Evolutionary conservation across 2,797 vertebrate genomes (phyloP), one percentile per base, ranked within the genome.

Genomic region (Sebastes cheni): DNA sequence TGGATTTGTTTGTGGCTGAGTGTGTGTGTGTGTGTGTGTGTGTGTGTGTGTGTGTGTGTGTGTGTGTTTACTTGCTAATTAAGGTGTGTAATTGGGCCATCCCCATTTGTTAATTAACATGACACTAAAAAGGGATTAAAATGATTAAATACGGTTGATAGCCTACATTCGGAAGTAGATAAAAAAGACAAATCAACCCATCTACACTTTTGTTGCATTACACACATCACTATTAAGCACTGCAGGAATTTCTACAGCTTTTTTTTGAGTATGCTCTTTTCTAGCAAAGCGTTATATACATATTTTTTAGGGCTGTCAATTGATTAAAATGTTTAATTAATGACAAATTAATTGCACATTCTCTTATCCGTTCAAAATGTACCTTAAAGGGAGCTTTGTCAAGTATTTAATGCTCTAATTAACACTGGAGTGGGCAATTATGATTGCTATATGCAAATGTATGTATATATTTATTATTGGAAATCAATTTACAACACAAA

Each of bases 71-170:
- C 66, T 78, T 59, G 65, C 79, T 84, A 76, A 89, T 91, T 75
- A 81, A 72, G 60, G 69, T 67, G 60, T 79, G 54, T 82, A 72
- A 87, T 84, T 82, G 67, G 72, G 69, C 67, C 67, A 72, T 79
- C 89, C 58, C 65, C 50, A 64, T 64, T 72, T 78, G 54, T n/a
- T 78, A 77, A 87, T 92, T 81, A 90, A 55, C 79, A 78, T 77
- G 66, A 84, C 50, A 83, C 75, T 82, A 68, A 65, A 74, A 75
- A 68, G 30, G 65, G 71, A 90, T 91, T 86, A 46, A 69, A 82
- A 71, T 82, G 59, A 88, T 70, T 73, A 66, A 78, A 82, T 66
- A 8, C 23, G 32, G 60, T 30, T 72, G 72, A 86, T 82, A 52
- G 12, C 25, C 62, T 83, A 56, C 52, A 69, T 84, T 73, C 55